Evolutionary conservation across 2,113 vertebrate species (phyloP).

Genomic region (Boulengerochromis microlepis): DNA sequence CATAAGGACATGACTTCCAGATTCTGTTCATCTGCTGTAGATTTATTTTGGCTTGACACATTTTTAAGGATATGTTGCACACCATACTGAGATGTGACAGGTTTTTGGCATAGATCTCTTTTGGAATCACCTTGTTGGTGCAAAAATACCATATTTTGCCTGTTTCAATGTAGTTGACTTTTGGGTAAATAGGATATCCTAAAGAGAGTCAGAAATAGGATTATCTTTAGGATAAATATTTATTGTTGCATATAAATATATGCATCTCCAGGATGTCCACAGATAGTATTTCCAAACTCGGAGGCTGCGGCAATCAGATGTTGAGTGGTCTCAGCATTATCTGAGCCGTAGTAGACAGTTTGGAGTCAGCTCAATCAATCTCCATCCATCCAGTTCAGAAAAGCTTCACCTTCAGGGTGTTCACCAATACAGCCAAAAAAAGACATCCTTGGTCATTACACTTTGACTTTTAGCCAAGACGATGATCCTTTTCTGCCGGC

Average conservation of each 20-base stretch:
- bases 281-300: slow-evolving; percentile 18
- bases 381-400: slow-evolving; percentile 6
- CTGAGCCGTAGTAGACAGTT: slow-evolving; percentile 50
- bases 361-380: slow-evolving; percentile 65
- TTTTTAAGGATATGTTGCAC: background rate
- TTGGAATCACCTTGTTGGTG: background rate
- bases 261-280: background rate
- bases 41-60: background rate
- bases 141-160: background rate
- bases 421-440: slow-evolving; percentile 27
- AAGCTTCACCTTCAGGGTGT: slow-evolving; percentile 1
- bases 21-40: background rate
- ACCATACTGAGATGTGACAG: background rate
- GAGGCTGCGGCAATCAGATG: slow-evolving; percentile 21
- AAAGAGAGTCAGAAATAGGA: background rate
- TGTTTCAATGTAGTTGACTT: background rate
- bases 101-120: background rate
- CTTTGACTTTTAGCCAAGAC: background rate
- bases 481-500: background rate
- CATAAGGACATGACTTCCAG: background rate
- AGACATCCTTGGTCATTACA: background rate
- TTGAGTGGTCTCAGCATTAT: slow-evolving; percentile 60
- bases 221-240: background rate
- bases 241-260: background rate
- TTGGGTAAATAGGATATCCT: background rate